phyloP scores from a whole-genome alignment of 2,888 invertebrate genomes.

The Helleia helle region DNA sequence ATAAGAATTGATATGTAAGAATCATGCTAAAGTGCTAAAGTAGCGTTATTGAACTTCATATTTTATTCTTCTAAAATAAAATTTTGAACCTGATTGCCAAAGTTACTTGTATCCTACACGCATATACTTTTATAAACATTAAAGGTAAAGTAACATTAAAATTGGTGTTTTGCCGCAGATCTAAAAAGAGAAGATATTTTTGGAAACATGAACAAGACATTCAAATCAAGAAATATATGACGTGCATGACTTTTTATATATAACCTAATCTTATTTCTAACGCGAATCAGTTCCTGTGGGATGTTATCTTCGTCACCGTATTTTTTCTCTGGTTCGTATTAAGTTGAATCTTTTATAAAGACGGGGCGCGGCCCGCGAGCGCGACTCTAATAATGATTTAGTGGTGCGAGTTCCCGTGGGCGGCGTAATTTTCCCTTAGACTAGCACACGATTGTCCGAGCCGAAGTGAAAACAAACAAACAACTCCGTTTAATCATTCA shows the following conservation, averaged over 20 bases:
- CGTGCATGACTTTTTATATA: not conserved
- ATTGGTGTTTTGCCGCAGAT: too few relatives aligned
- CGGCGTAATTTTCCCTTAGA: constrained; percentile 64
- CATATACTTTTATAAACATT: too few relatives aligned
- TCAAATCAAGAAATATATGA: not conserved
- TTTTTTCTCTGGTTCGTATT: constrained; percentile 55
- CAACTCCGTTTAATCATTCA: constrained; percentile 67
- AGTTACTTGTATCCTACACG: too few relatives aligned
- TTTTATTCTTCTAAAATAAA: too few relatives aligned
- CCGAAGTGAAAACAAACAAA: constrained; percentile 69
- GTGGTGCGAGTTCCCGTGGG: constrained; percentile 54
- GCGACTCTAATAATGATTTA: constrained; percentile 65
- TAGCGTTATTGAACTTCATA: too few relatives aligned
- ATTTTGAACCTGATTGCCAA: too few relatives aligned
- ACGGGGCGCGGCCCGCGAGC: constrained; percentile 48
- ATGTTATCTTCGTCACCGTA: constrained; percentile 28
- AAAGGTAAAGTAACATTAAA: too few relatives aligned
- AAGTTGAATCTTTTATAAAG: constrained; percentile 68
- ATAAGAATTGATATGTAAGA: too few relatives aligned
- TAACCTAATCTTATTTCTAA: not conserved
- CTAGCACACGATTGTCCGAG: constrained; percentile 43
- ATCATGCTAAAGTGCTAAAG: too few relatives aligned
- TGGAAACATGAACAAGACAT: too few relatives aligned
- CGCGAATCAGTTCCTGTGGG: constrained; percentile 14
- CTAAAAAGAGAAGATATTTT: too few relatives aligned